Evolutionary conservation across 2,797 vertebrate species (phyloP).

Genomic region (Lepidocolaptes lacrymiger): DNA sequence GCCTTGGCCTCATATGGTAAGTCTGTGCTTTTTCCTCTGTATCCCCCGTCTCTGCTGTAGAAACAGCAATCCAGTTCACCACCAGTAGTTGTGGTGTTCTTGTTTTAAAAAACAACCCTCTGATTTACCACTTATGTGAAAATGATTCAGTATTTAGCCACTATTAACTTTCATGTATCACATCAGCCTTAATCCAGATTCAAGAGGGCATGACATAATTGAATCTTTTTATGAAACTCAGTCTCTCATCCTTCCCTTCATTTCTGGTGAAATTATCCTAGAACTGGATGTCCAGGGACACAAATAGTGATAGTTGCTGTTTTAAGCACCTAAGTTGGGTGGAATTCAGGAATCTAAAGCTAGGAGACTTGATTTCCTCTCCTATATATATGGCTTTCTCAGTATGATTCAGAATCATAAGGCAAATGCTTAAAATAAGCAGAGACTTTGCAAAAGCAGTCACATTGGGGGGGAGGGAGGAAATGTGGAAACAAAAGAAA

Average conservation of each 20-base stretch:
- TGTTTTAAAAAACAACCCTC: not conserved
- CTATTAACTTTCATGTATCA: not conserved
- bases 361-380: not conserved
- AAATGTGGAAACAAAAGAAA: not conserved
- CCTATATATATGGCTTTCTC: not conserved
- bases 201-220: not conserved
- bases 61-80: not conserved
- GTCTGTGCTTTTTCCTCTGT: not conserved
- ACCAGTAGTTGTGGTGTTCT: not conserved
- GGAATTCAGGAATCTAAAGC: not conserved
- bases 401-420: conserved; percentile 32
- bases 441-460: not conserved
- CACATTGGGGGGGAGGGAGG: too few relatives aligned
- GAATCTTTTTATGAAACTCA: not conserved
- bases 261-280: not conserved
- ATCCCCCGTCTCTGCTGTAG: not conserved
- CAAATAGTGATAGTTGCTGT: not conserved
- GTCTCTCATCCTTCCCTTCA: not conserved
- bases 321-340: not conserved
- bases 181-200: not conserved
- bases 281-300: not conserved
- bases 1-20: not conserved
- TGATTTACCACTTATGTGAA: not conserved
- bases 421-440: conserved; percentile 13
- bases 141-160: not conserved